Evolutionary conservation across 64 coral and sea anemone genomes (phyloP), one percentile per base, ranked within the genome.

Genomic region (Montipora foliosa): DNA sequence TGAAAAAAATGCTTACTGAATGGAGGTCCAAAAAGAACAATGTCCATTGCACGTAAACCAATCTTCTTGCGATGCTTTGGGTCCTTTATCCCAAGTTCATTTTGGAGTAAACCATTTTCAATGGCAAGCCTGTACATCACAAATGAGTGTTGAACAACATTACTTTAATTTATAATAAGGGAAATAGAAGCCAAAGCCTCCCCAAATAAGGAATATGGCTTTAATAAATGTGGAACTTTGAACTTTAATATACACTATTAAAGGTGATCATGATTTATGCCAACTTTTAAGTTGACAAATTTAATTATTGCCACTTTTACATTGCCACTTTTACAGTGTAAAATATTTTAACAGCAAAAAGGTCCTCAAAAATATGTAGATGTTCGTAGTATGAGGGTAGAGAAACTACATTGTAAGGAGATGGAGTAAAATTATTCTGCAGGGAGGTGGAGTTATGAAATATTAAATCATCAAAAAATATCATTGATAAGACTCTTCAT

Each of bases 1-100:
- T 1, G 1, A 58, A 12, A 46, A 25, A n/a, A 70, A 19, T 55
- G 22, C 91, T 93, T 59, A 96, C 95, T 87, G 13, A 90, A 60
- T 74, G 98, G 95, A 19, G 98, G 95, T 20, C 98, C 98, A 88
- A 99, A 99, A 1, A 99, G 67, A 70, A 99, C 94, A 82, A 99
- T 91, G 77, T 99, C 98, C 98, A 99, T 99, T 19, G 98, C 98
- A 67, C 98, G 77, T 29, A 99, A 84, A 45, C 95, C 83, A n/a
- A 99, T 99, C 20, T 99, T 99, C 75, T 96, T 99, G 62, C 98
- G 80, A 58, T 99, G 95, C 53, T 96, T 96, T 14, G 95, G 88
- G 81, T 99, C 92, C 51, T 94, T 96, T 75, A 99, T 96, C 61
- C 92, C 92, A 25, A 96, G 89, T 49, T 97, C 96, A 3, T 94